A percentile compares a stretch with the other conserved stretches of the same genome.
phyloP scores from a whole-genome alignment of 2,113 vertebrate genomes.

The Propithecus coquereli region DNA sequence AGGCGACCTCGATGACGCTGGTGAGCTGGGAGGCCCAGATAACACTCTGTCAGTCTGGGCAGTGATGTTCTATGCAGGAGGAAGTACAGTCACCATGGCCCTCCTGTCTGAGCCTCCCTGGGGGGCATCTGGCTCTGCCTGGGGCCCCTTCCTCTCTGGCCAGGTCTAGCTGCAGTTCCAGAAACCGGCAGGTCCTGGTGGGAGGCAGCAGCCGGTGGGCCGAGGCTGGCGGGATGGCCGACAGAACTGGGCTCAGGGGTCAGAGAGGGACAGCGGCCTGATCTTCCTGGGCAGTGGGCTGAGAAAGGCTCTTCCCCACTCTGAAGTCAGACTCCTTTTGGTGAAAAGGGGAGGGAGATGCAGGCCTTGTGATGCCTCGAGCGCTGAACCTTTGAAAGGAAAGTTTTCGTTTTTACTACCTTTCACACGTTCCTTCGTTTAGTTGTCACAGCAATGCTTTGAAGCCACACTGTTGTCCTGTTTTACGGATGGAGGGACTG shows the following conservation, averaged over 20 bases:
- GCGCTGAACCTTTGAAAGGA: not conserved
- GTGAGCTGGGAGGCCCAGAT: not conserved
- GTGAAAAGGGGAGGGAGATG: not conserved
- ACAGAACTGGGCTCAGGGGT: not conserved
- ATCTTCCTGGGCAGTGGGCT: not conserved
- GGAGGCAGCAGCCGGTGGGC: not conserved
- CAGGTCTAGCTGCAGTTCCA: not conserved
- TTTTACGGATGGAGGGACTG: not conserved
- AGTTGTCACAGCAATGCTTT: not conserved
- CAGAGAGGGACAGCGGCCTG: not conserved
- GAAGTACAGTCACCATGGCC: not conserved
- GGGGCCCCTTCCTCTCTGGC: not conserved
- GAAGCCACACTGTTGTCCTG: not conserved
- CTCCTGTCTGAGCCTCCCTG: not conserved
- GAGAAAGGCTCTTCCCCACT: not conserved
- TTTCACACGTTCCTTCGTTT: not conserved
- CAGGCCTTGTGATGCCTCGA: not conserved
- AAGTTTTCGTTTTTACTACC: not conserved
- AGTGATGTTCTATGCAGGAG: not conserved
- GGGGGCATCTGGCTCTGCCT: not conserved
- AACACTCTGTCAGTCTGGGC: no score
- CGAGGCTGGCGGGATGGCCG: not conserved
- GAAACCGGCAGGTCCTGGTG: not conserved
- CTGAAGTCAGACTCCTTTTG: not conserved
- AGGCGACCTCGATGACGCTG: not conserved